Percentiles rank a stretch among this genome's conserved stretches.
phyloP scores from a whole-genome alignment of 2,113 vertebrate genomes.

The Corythornis madagascariensis region DNA sequence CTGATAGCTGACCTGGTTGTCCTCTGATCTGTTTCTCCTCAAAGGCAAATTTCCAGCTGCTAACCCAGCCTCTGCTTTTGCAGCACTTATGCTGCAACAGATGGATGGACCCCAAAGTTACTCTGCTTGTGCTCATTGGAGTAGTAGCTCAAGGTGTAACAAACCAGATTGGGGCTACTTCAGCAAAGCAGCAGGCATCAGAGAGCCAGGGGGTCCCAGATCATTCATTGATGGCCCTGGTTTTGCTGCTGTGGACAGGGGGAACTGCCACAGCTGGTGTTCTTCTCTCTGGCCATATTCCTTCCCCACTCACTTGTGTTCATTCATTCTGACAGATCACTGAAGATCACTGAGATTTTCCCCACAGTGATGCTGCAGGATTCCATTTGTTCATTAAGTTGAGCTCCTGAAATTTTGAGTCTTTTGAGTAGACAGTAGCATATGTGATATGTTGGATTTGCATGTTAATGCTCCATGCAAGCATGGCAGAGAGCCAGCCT shows the following conservation, averaged over 20 bases:
- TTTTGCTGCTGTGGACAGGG: background rate
- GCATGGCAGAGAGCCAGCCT: background rate
- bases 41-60: conserved; percentile 20
- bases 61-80: background rate
- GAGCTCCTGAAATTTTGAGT: background rate
- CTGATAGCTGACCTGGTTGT: background rate
- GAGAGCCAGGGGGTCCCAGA: background rate
- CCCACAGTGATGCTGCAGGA: background rate
- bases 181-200: background rate
- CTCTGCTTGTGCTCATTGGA: background rate
- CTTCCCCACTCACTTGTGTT: background rate
- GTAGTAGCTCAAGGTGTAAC: background rate
- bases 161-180: background rate
- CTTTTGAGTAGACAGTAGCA: background rate
- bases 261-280: background rate
- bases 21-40: conserved; percentile 7
- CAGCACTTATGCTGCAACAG: background rate
- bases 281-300: background rate
- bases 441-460: background rate
- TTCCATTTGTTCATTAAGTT: background rate
- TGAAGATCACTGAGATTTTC: background rate
- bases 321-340: background rate
- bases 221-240: background rate
- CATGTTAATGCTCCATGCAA: background rate
- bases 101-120: background rate